Evolutionary conservation across 2,888 invertebrate genomes (phyloP), one percentile per base, ranked within the genome.

Genomic region (Phlogophora meticulosa): DNA sequence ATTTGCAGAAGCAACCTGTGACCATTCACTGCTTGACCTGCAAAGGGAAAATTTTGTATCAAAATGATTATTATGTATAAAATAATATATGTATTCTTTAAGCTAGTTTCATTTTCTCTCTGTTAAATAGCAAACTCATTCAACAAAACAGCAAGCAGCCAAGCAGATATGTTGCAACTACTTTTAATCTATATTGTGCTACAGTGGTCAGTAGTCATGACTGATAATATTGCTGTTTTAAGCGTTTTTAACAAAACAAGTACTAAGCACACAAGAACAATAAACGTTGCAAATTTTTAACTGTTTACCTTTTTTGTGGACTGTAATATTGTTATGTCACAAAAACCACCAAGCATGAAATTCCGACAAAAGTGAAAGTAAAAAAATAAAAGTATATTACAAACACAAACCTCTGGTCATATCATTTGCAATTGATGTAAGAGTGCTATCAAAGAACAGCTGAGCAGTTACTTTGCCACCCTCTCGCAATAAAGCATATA

Each of bases 1-100:
- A 97, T 93, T 91, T 98, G 98, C 22, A 98, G 90, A 42, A 97
- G 96, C 57, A 98, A 94, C 90, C 97, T 97, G 84, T 97, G 96
- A 0, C 98, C 98, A 24, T 97, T 92, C 17, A 96, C 96, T 52
- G 96, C 92, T 71, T 95, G 93, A 75, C 96, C 96, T 96, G 17
- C 45, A 65, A 63, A 53, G 3, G 9, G 5, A 20, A 11, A 4
- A n/a, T 22, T 32, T 17, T 43, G 3, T 28, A 10, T 20, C 11
- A 43, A 7, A 43, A 24, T 22, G 13, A n/a, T 46, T 10, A 32
- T 22, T 2, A 15, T 13, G 28, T 5, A 4, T 28, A 28, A 28
- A 28, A 28, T 28, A 28, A 28, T 28, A 28, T 28, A 28, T n/a
- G n/a, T n/a, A n/a, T n/a, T n/a, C n/a, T n/a, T n/a, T n/a, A n/a